Conservation (phyloP, 2,113 vertebrate species). For the Dicentrarchus labrax region DNA sequence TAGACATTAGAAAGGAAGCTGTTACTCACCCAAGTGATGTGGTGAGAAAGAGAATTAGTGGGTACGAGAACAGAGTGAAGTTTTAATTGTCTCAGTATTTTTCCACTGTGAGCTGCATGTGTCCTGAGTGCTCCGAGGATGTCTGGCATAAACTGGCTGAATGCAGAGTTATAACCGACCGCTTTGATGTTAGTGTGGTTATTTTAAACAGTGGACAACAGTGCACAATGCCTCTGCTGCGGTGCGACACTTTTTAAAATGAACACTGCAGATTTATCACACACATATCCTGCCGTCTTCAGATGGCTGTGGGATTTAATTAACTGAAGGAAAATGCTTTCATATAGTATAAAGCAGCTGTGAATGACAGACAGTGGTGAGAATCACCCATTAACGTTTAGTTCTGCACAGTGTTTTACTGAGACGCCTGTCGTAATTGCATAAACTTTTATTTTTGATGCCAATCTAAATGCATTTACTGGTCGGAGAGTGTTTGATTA, state of each 20-base stretch:
- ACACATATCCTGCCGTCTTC: constrained; percentile 9
- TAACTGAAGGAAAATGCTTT: constrained; percentile 24
- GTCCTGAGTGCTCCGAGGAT: neutral
- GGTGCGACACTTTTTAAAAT: constrained; percentile 22
- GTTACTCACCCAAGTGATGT: neutral
- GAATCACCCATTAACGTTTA: constrained; percentile 39
- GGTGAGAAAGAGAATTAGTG: constrained; percentile 4
- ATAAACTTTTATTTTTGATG: constrained; percentile 44
- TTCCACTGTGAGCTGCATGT: constrained; percentile 9
- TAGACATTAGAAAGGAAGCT: neutral
- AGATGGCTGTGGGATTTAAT: constrained; percentile 47
- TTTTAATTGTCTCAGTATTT: constrained; percentile 25
- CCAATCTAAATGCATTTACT: constrained; percentile 17
- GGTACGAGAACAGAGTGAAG: neutral
- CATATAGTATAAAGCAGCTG: constrained; percentile 30
- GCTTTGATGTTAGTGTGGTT: neutral
- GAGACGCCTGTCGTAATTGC: constrained; percentile 1
- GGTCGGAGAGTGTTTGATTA: constrained; percentile 14
- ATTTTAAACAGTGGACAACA: constrained; percentile 10
- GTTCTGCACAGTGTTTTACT: constrained; percentile 21
- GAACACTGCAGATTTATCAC: constrained; percentile 42
- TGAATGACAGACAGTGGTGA: constrained; percentile 28
- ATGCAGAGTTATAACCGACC: neutral
- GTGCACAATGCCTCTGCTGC: constrained; percentile 9
- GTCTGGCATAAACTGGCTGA: neutral